phyloP scores from a whole-genome alignment of 2,797 vertebrate species.

The Neomorphus geoffroyi region DNA sequence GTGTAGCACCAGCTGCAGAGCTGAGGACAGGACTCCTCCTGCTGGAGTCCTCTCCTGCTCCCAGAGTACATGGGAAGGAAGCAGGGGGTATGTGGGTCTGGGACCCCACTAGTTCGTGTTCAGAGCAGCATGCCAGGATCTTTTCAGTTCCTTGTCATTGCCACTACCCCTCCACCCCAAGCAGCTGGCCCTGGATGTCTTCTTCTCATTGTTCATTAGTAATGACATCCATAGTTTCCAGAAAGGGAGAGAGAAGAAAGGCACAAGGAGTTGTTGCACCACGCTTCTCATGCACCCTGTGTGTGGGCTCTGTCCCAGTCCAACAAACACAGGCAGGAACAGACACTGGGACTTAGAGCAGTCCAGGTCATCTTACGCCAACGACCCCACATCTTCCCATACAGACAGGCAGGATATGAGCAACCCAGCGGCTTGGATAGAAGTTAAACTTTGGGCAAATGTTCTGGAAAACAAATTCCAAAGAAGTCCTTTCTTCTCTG shows the following conservation, averaged over 20 bases:
- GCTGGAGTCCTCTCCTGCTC: no score
- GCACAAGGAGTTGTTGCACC: not conserved
- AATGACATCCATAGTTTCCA: not conserved
- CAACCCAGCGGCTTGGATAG: not conserved
- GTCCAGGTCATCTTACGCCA: not conserved
- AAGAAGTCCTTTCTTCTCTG: not conserved
- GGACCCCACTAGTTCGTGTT: not conserved
- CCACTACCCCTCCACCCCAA: not conserved
- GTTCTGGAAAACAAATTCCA: not conserved
- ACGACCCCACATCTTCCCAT: not conserved
- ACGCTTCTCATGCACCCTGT: rapidly evolving
- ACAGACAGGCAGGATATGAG: not conserved
- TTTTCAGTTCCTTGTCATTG: rapidly evolving
- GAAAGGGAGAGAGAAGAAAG: not conserved
- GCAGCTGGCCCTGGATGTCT: rapidly evolving
- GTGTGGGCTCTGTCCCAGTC: not conserved
- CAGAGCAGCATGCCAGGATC: not conserved
- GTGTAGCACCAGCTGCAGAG: no score
- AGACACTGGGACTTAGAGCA: not conserved
- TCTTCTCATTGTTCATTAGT: not conserved
- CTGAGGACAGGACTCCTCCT: no score
- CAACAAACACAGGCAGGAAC: not conserved
- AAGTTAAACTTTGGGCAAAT: not conserved
- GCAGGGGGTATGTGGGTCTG: not conserved
- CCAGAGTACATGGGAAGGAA: not conserved